Evolutionary conservation across 2,888 invertebrate species (phyloP).

Genomic region (Agonopterix heracliana): DNA sequence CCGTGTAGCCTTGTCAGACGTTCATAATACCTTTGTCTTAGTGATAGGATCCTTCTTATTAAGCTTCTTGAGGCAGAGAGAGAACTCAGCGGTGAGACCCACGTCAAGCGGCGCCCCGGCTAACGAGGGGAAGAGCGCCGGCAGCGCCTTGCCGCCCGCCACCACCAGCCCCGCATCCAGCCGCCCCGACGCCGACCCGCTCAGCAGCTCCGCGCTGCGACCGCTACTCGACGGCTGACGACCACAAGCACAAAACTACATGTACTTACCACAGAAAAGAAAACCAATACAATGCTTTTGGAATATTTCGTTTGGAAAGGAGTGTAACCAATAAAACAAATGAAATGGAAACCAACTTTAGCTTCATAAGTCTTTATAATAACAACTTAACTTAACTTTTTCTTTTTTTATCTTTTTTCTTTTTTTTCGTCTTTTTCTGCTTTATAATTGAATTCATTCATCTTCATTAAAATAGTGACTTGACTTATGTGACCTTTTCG

Average conservation of each 20-base stretch:
- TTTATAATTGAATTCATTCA: no score
- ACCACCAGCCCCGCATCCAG: slow-evolving; percentile 6
- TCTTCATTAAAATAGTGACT: no score
- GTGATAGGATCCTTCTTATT: slow-evolving; percentile 93
- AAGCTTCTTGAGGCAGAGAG: slow-evolving; percentile 89
- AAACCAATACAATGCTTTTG: no score
- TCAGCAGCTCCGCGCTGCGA: slow-evolving; percentile 89
- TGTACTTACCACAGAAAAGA: no score
- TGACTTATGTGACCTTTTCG: no score
- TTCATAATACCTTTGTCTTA: slow-evolving; percentile 83
- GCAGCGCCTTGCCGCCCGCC: slow-evolving; percentile 29
- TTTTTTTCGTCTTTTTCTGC: no score
- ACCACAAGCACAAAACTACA: background rate
- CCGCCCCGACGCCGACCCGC: slow-evolving; percentile 40
- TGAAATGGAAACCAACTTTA: background rate
- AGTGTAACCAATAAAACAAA: background rate
- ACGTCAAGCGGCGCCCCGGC: slow-evolving; percentile 70
- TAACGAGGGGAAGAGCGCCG: slow-evolving; percentile 48
- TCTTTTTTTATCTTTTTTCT: no score
- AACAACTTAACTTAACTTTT: no score
- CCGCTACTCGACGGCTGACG: slow-evolving; percentile 93
- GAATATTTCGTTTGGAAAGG: no score
- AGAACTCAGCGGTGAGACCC: slow-evolving; percentile 84
- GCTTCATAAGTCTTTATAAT: no score
- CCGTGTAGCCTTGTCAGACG: no score